Evolutionary conservation across 2,888 invertebrate genomes (phyloP).

Genomic region (Thera obeliscata): DNA sequence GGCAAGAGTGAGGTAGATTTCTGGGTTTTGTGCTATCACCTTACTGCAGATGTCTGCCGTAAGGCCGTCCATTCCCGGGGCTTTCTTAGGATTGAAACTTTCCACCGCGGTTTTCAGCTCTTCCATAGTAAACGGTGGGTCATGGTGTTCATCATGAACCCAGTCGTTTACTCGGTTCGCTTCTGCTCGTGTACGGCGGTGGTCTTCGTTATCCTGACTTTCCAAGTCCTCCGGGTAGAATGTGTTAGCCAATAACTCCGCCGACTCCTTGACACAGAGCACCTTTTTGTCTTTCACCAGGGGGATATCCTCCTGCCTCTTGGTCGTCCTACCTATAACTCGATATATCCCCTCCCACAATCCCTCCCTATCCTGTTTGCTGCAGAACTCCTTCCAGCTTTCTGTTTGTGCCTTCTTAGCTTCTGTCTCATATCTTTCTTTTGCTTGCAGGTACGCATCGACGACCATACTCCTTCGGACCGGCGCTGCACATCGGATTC

Average conservation of each 20-base stretch:
- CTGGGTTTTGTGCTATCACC: neutral
- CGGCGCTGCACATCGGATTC: slow-evolving; percentile 1
- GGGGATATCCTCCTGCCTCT: slow-evolving; percentile 13
- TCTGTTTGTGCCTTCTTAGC: neutral
- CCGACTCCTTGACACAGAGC: slow-evolving; percentile 10
- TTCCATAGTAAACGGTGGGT: slow-evolving; percentile 22
- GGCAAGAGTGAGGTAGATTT: neutral
- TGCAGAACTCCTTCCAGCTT: no score
- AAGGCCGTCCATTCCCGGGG: slow-evolving; percentile 27
- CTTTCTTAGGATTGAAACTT: slow-evolving; percentile 37
- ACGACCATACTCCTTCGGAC: neutral
- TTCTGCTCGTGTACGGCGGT: slow-evolving; percentile 5
- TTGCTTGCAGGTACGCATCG: neutral
- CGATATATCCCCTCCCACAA: slow-evolving; percentile 23
- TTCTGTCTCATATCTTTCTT: slow-evolving; percentile 6
- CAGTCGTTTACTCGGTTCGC: slow-evolving; percentile 16
- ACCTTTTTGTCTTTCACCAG: neutral
- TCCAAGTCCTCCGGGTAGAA: slow-evolving; percentile 27
- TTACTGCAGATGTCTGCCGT: slow-evolving; percentile 4
- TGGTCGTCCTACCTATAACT: slow-evolving; percentile 11
- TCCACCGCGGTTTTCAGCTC: slow-evolving; percentile 22
- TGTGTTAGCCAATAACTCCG: slow-evolving; percentile 9
- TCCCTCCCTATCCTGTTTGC: neutral
- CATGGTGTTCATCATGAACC: neutral
- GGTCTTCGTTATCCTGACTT: slow-evolving; percentile 15